Percentiles rank a stretch among this genome's conserved stretches.
These are phyloP conservation scores for Seriola rivoliana DNA, from an alignment of 2,113 vertebrate genomes.

Conservation along the genomic window DNA sequence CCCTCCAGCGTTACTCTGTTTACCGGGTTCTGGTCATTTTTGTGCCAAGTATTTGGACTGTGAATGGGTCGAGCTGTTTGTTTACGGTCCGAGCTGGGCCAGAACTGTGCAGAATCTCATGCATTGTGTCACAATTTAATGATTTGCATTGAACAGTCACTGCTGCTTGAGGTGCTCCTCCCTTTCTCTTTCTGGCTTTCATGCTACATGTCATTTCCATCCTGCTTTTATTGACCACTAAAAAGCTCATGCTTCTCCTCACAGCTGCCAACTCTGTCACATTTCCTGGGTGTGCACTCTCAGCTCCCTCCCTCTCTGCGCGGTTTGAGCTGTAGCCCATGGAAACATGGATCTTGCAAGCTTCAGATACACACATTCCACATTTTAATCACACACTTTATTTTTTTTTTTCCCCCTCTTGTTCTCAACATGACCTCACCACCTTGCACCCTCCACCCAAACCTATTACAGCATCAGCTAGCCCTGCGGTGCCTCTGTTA, in stretches of 20 bases:
- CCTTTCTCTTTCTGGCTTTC: constrained; percentile 28
- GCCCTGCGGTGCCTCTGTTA: not conserved
- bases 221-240: constrained; percentile 43
- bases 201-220: constrained; percentile 32
- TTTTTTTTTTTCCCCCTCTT: constrained; percentile 44
- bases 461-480: constrained; percentile 35
- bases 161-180: constrained; percentile 17
- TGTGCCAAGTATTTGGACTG: not conserved
- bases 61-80: constrained; percentile 1
- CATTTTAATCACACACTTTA: constrained; percentile 62
- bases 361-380: constrained; percentile 69
- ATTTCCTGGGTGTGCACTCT: constrained; percentile 56
- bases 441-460: constrained; percentile 70
- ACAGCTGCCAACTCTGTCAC: constrained; percentile 36
- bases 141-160: not conserved
- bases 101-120: not conserved
- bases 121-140: constrained; percentile 6
- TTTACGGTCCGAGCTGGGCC: constrained; percentile 6
- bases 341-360: constrained; percentile 63
- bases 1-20: not conserved
- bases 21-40: not conserved
- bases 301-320: constrained; percentile 26
- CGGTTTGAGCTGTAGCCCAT: constrained; percentile 37
- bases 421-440: constrained; percentile 77
- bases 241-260: constrained; percentile 28